phyloP scores from a whole-genome alignment of 2,113 vertebrate genomes.

The Paradisaea rubra region DNA sequence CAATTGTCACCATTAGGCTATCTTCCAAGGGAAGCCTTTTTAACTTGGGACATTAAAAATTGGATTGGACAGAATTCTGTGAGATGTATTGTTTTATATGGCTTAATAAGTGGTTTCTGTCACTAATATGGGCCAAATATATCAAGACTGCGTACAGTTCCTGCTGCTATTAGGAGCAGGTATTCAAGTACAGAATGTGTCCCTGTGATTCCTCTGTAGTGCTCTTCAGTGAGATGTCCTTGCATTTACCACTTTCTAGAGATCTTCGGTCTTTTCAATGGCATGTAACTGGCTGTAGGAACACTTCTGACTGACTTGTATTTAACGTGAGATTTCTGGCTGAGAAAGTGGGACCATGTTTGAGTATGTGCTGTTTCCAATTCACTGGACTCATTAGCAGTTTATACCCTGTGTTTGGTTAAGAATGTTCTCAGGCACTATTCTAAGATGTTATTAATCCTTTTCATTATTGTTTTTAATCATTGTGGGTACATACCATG shows the following conservation, averaged over 20 bases:
- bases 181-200: slow-evolving; percentile 22
- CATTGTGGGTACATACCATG: not conserved
- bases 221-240: not conserved
- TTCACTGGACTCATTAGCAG: not conserved
- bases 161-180: slow-evolving; percentile 17
- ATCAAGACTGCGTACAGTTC: not conserved
- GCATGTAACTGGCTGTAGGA: not conserved
- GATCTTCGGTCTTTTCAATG: slow-evolving; percentile 40
- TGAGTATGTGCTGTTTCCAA: slow-evolving; percentile 13
- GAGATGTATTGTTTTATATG: slow-evolving; percentile 11
- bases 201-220: not conserved
- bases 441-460: slow-evolving; percentile 35
- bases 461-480: slow-evolving; percentile 53
- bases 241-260: slow-evolving; percentile 7
- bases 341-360: not conserved
- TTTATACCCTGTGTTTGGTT: slow-evolving; percentile 26
- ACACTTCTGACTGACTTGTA: not conserved
- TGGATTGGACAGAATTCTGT: not conserved
- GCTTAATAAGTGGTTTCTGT: not conserved
- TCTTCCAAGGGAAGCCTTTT: slow-evolving; percentile 20
- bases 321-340: not conserved
- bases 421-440: slow-evolving; percentile 26
- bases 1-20: slow-evolving; percentile 8
- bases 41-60: not conserved
- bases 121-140: slow-evolving; percentile 30